These are phyloP conservation scores for Paramormyrops kingsleyae DNA, from an alignment of 2,113 vertebrate species.

Conservation along the genomic window DNA sequence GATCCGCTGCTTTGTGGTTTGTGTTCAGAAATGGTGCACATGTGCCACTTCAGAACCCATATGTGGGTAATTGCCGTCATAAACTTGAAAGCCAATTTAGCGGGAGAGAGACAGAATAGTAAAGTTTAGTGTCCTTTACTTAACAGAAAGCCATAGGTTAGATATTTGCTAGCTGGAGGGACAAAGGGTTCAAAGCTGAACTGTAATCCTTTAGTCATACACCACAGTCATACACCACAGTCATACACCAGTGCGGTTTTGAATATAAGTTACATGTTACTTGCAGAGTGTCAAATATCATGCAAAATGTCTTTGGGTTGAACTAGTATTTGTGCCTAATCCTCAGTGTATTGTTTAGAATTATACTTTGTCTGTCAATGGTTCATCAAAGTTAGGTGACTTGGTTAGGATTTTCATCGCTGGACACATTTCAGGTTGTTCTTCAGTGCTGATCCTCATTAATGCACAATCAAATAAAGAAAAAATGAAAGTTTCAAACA, in stretches of 20 bases:
- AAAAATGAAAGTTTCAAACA: background rate
- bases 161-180: background rate
- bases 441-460: background rate
- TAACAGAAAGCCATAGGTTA: background rate
- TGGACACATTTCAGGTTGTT: background rate
- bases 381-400: background rate
- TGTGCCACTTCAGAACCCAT: background rate
- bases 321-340: background rate
- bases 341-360: background rate
- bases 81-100: background rate
- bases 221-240: background rate
- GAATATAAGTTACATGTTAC: background rate
- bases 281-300: background rate
- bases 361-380: background rate
- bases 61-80: background rate
- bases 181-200: background rate
- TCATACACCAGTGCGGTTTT: background rate
- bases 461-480: background rate
- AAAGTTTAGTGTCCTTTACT: background rate
- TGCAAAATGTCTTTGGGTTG: background rate
- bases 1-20: background rate
- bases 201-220: background rate
- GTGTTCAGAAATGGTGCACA: background rate
- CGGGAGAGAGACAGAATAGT: background rate
- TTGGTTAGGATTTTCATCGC: background rate